These are phyloP conservation scores for Brienomyrus longianalis DNA, from an alignment of 2,113 vertebrate species.

Conservation along the genomic window DNA sequence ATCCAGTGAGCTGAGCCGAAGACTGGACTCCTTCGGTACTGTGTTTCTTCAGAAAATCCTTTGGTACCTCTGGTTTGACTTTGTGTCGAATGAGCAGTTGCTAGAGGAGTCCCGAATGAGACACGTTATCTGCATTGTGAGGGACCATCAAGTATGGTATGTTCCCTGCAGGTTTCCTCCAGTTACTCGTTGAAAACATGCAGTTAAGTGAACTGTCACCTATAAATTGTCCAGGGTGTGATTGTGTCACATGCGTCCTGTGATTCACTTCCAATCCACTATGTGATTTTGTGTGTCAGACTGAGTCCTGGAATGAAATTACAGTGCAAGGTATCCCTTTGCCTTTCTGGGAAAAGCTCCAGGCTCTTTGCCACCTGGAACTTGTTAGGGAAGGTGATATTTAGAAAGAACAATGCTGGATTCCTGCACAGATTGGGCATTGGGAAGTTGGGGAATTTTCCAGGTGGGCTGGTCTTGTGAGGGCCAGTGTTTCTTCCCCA, in stretches of 20 bases:
- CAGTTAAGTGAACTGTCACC: not conserved
- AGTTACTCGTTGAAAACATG: not conserved
- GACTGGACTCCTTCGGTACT: too few relatives aligned
- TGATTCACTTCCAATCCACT: too few relatives aligned
- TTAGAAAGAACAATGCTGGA: not conserved
- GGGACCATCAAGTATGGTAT: not conserved
- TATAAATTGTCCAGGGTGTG: not conserved
- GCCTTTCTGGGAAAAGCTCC: not conserved
- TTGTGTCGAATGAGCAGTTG: too few relatives aligned
- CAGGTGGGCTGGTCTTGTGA: too few relatives aligned
- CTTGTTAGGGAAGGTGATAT: not conserved
- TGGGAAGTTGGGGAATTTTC: too few relatives aligned
- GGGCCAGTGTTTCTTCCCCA: too few relatives aligned
- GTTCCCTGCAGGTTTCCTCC: not conserved
- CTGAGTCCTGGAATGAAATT: not conserved
- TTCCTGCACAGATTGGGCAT: not conserved
- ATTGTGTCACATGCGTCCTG: not conserved
- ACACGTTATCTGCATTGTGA: too few relatives aligned
- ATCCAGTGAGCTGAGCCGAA: too few relatives aligned
- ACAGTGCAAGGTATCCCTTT: not conserved
- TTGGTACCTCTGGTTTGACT: too few relatives aligned
- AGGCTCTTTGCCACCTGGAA: not conserved
- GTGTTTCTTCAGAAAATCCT: too few relatives aligned
- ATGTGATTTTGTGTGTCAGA: not conserved
- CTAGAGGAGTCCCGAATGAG: too few relatives aligned